Evolutionary conservation across 2,797 vertebrate genomes (phyloP), one percentile per base, ranked within the genome.

Genomic region (Xiphorhynchus erythropygius): DNA sequence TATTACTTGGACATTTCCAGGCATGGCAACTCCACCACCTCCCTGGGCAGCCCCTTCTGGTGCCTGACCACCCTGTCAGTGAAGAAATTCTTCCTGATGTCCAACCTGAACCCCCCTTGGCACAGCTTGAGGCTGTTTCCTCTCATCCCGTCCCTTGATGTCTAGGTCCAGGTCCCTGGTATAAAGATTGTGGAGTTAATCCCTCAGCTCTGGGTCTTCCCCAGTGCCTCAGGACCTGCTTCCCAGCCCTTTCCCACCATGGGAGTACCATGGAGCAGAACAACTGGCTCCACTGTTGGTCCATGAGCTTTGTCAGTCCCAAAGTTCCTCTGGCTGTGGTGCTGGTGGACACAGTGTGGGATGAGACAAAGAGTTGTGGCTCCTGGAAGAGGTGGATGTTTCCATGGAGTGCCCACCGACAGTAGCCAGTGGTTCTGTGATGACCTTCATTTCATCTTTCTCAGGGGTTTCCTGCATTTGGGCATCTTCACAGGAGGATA

Each of bases 101-200:
- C 7, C 64, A 39, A 6, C 24, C 49, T n/a, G 27, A 69, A 1
- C 42, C 16, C 49, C 13, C 10, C 27, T 2, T 18, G 7, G 56
- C 1, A 7, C 49, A 56, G 1, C 11, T 9, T 42, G 23, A 11
- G 0, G 50, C 17, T 0, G 0, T 70, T 76, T 6, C 56, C 2
- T 0, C 32, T 50, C 27, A 9, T 60, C 37, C 52, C 19, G 30
- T 53, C 30, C 52, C 30, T 53, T 12, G 18, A 32, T 18, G 5
- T 53, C 30, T 21, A 19, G 30, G 30, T 32, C 30, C 52, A 13
- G 52, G 52, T 53, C 30, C 30, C 52, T 32, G 30, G 30, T 18
- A 53, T 11, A 32, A 19, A 53, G 30, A 7, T 53, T 53, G 52
- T 32, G 18, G 30, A 32, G 52, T 32, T 53, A 57, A 64, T 44